phyloP scores from a whole-genome alignment of 1,140 invertebrate species.

The Caenorhabditis inopinata region DNA sequence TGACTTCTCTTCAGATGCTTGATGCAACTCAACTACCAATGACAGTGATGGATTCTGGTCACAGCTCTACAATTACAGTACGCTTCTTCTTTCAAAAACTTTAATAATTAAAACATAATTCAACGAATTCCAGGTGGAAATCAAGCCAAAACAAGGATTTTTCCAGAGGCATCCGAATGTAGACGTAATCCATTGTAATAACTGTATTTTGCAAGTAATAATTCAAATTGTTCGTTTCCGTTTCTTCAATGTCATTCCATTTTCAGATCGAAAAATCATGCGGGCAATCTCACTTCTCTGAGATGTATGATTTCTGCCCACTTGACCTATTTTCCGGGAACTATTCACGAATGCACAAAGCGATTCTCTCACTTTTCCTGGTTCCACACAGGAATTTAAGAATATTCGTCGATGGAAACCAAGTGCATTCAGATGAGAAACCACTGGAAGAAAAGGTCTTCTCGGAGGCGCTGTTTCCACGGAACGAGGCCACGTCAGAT shows the following conservation, averaged over 20 bases:
- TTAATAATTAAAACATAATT: neutral
- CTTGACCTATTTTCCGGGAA: constrained; percentile 61
- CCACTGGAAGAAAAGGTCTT: neutral
- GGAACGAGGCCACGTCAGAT: constrained; percentile 1
- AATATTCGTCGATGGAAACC: constrained; percentile 61
- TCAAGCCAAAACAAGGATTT: constrained; percentile 58
- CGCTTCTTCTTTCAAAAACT: neutral
- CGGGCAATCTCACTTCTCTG: constrained; percentile 47
- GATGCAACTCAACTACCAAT: constrained; percentile 62
- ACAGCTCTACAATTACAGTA: constrained; percentile 60
- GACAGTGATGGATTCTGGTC: neutral
- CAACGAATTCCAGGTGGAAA: constrained; percentile 51
- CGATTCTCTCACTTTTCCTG: constrained; percentile 51
- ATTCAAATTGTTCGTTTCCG: constrained; percentile 25
- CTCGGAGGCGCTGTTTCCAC: neutral
- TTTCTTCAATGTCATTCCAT: constrained; percentile 11
- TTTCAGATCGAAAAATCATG: constrained; percentile 61
- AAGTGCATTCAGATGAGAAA: constrained; percentile 37
- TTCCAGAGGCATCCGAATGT: constrained; percentile 54
- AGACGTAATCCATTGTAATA: constrained; percentile 61
- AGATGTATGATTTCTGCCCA: constrained; percentile 66
- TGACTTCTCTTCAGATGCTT: constrained; percentile 59
- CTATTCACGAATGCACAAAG: constrained; percentile 53
- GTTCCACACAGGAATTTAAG: constrained; percentile 63
- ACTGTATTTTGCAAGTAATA: constrained; percentile 61